A percentile compares a stretch with the other conserved stretches of the same genome.
These are phyloP conservation scores for Bos taurus DNA, from an alignment of 2,113 vertebrate genomes.

Conservation along the genomic window DNA sequence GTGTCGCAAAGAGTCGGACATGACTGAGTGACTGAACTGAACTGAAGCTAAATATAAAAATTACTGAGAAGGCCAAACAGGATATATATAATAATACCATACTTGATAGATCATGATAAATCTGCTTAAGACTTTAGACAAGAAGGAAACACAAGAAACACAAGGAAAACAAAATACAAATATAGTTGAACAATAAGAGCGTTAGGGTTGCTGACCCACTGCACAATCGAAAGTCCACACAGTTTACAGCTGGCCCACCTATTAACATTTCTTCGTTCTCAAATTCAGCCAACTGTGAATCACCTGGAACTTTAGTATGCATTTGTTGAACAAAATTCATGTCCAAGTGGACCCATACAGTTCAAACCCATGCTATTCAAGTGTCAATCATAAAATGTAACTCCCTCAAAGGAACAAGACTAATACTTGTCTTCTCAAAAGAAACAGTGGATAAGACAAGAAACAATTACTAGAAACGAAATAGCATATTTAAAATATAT, in stretches of 20 bases:
- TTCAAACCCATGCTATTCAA: not conserved
- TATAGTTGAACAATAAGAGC: not conserved
- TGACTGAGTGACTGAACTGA: too few relatives aligned
- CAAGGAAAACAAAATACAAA: not conserved
- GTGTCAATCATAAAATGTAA: not conserved
- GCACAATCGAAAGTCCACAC: not conserved
- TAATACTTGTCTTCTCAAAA: not conserved
- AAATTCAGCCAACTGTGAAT: not conserved
- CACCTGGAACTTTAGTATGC: not conserved
- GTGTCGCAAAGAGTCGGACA: too few relatives aligned
- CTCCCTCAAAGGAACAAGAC: not conserved
- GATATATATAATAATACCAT: not conserved
- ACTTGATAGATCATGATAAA: not conserved
- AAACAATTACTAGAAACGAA: not conserved
- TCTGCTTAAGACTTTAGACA: not conserved
- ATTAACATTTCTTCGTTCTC: not conserved
- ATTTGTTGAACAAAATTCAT: not conserved
- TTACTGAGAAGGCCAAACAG: not conserved
- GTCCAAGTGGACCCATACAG: not conserved
- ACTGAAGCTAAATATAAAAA: not conserved
- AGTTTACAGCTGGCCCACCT: not conserved
- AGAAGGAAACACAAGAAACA: not conserved
- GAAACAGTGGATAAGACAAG: not conserved
- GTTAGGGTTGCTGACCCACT: not conserved
- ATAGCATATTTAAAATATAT: not conserved